Evolutionary conservation across 2,888 invertebrate genomes (phyloP), one percentile per base, ranked within the genome.

Genomic region (Pocota personata): DNA sequence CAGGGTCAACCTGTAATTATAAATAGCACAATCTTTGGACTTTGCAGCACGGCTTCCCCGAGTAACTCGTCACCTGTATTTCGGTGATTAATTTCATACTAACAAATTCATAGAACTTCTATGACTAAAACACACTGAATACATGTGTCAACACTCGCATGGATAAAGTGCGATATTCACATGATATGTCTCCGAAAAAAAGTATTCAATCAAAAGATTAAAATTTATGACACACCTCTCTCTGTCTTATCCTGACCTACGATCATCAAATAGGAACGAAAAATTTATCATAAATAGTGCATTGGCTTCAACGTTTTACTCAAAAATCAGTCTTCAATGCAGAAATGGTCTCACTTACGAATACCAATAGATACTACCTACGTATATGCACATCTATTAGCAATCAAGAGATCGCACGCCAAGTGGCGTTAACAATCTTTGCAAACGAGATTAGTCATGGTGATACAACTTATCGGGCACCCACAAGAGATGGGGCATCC

Each of bases 31-130:
- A 14, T 40, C 40, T 14, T 14, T 43, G 19, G 12, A 62, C 62
- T 62, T 62, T 46, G 62, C 19, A 43, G 12, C 30, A 30, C 27
- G 62, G 43, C 46, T 62, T 19, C 62, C 62, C 46, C 37, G 2
- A 40, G 1, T 7, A 27, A 8, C 2, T 21, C 3, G 12, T 3
- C 30, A 43, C 30, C 16, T 62, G 46, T 40, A 46, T 5, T 32
- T 5, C n/a, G n/a, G 10, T 64, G 64, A 64, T 32, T 64, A 46
- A 64, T 30, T 16, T 8, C 2, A 5, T 3, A 14, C 24, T 24
- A 10, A 8, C 14, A 60, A 40, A 60, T 19, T 14, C 5, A 3
- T 14, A 32, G 46, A 21, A 37, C 21, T 21, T 40, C 46, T 30
- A 46, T 64, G 27, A 16, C 27, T 5, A 62, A 27, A 37, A 32